Percentiles rank a stretch among this genome's conserved stretches.
Conservation (phyloP, 2,113 vertebrate species). For the Clarias batrachus region DNA sequence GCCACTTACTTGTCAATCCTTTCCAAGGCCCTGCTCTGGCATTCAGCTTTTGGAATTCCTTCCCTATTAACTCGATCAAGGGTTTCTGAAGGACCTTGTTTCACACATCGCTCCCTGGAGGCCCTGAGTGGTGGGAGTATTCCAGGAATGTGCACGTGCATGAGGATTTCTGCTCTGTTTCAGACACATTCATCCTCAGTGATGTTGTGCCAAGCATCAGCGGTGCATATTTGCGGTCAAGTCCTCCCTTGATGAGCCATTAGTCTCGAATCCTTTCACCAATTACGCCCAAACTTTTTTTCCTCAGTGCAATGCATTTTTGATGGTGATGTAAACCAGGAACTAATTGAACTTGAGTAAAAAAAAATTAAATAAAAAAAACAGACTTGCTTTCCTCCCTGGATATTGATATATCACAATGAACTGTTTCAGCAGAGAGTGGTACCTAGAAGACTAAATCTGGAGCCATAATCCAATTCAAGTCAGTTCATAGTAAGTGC, state of each 20-base stretch:
- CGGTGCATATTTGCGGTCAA: background rate
- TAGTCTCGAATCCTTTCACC: slow-evolving; percentile 1
- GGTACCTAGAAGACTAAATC: background rate
- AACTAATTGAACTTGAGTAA: background rate
- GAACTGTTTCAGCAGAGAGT: background rate
- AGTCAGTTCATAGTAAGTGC: background rate
- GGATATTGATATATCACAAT: background rate
- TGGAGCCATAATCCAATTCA: background rate
- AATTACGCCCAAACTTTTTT: background rate
- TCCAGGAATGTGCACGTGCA: slow-evolving; percentile 26
- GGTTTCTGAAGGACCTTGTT: slow-evolving; percentile 19
- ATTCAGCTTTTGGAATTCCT: slow-evolving; percentile 27
- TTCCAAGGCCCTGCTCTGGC: background rate
- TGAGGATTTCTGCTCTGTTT: background rate
- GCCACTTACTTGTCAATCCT: background rate
- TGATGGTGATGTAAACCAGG: background rate
- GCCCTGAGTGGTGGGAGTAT: slow-evolving; percentile 20
- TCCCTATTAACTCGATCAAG: slow-evolving; percentile 10
- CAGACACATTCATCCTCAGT: background rate
- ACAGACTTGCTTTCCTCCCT: slow-evolving; percentile 1
- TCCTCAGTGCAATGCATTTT: background rate
- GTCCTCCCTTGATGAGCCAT: slow-evolving; percentile 11
- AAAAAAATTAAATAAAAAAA: background rate
- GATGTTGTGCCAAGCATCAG: slow-evolving; percentile 33
- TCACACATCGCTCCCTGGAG: slow-evolving; percentile 10